Base-by-base conservation (phyloP, 2,113 vertebrate species). In the Bujurquina vittata region DNA sequence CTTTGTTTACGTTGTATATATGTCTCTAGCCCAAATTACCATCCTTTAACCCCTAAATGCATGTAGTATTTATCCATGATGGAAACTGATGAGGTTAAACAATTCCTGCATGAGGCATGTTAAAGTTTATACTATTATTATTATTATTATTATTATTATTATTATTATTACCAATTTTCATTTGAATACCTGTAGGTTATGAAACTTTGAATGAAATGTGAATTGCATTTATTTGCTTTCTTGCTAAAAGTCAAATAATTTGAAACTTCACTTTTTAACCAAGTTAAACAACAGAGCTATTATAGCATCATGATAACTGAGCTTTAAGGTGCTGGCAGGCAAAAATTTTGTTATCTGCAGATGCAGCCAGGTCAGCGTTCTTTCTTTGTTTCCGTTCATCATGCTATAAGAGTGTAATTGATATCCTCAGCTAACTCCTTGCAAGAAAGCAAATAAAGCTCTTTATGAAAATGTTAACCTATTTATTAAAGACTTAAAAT, bases 71-170 rank as follows among this genome's bases (percentile, higher is more conserved):
- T 58, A 75, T 77, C 40, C 14, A 77, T 76, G 22, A 23, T 33
- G 54, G 46, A 58, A 63, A 76, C 12, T 60, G 52, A 77, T 35
- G 31, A 82, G 60, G 29, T 31, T 77, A n/a, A 73, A 29, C 23
- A 46, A 18, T 65, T 59, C 80, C 81, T 88, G 93, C 95, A 95
- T 95, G 95, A 87, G 60, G 88, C 91, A 92, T 90, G 90, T 75
- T 31, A 81, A 85, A 31, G 54, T 79, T 56, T 46, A 35, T 40
- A 52, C 4, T 57, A 7, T 8, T 61, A 4, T 12, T 54, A 7
- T 54, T 12, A 58, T 8, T 61, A 4, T 12, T 40, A 52, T 4
- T 57, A 7, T 8, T 61, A 4, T 12, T 40, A 52, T 4, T 57
- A 7, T 8, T 61, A 4, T 12, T 54, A 7, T 54, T 12, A 58